Evolutionary conservation across 2,888 invertebrate species (phyloP).

Genomic region (Ochropacha duplaris): DNA sequence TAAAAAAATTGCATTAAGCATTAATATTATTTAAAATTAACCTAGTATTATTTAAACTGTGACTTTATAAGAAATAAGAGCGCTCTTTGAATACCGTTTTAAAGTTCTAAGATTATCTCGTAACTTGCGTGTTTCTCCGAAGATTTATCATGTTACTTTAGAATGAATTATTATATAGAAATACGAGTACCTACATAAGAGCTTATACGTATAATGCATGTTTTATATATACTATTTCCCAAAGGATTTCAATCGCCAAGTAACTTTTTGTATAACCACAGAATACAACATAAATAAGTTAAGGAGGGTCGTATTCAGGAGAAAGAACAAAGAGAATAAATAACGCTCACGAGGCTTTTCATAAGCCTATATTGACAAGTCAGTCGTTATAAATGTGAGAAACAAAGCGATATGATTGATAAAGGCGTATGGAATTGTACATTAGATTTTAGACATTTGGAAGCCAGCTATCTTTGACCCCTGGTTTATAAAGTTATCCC

Average conservation of each 20-base stretch:
- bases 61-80: background rate
- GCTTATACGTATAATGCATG: background rate
- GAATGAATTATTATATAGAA: background rate
- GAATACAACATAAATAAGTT: background rate
- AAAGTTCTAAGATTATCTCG: background rate
- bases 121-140: background rate
- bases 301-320: background rate
- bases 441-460: conserved; percentile 17
- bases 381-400: conserved; percentile 19
- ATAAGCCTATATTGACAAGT: conserved; percentile 23
- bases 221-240: background rate
- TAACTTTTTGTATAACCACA: background rate
- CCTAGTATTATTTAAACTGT: background rate
- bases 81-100: background rate
- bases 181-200: background rate
- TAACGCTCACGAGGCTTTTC: conserved; percentile 8
- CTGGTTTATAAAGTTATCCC: conserved; percentile 12
- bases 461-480: conserved; percentile 18
- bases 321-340: conserved; percentile 9
- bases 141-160: background rate
- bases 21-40: too few species aligned
- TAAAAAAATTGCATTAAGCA: too few species aligned
- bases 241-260: background rate
- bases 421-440: conserved; percentile 23
- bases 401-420: conserved; percentile 34